Percentiles rank a stretch among this genome's conserved stretches.
phyloP scores from a whole-genome alignment of 2,113 vertebrate genomes.

The Megaceryle torquata region DNA sequence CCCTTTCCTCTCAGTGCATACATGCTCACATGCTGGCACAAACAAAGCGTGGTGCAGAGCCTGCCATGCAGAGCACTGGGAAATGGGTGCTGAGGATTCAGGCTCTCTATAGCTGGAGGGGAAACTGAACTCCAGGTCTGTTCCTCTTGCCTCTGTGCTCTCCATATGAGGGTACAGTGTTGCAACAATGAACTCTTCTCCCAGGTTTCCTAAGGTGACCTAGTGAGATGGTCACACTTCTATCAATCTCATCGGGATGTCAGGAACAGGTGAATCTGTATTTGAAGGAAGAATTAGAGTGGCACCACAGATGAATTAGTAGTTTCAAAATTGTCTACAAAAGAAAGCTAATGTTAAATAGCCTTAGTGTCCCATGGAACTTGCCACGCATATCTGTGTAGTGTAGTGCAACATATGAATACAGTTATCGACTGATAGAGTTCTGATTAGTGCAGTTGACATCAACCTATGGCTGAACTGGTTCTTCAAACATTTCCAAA shows the following conservation, averaged over 20 bases:
- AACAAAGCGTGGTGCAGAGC: neutral
- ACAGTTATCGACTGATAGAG: neutral
- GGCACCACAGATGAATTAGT: neutral
- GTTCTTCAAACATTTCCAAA: slow-evolving; percentile 60
- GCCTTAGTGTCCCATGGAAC: neutral
- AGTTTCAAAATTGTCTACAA: neutral
- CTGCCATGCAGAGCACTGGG: neutral
- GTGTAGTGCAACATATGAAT: slow-evolving; percentile 24
- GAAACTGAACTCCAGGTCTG: neutral
- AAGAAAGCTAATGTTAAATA: neutral
- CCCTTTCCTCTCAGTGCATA: neutral
- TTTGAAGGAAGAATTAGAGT: neutral
- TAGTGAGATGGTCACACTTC: accelerated
- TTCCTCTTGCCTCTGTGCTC: neutral
- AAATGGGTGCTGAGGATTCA: neutral
- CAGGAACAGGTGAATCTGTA: neutral
- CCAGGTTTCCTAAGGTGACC: neutral
- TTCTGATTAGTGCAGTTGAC: slow-evolving; percentile 46
- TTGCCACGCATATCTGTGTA: neutral
- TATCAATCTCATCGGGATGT: neutral
- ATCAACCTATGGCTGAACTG: slow-evolving; percentile 62
- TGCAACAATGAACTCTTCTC: neutral
- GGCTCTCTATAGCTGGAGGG: neutral
- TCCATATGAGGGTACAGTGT: accelerated
- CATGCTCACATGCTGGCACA: neutral